Base-by-base conservation (phyloP, 37 sponge, comb jelly and placozoan genomes). In the Crambe crambe region DNA sequence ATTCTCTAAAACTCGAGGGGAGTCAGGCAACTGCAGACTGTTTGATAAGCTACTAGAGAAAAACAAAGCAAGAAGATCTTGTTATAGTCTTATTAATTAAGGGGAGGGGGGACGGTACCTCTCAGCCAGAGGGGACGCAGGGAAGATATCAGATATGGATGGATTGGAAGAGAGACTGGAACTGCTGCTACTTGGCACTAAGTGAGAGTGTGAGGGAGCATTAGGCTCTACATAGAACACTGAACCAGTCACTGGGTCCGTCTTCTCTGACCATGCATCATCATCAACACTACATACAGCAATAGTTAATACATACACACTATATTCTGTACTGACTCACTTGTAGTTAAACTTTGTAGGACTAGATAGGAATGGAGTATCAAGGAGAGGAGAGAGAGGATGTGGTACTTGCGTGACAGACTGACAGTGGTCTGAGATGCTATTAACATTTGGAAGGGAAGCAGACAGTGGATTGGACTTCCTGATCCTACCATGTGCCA, bases 231-330 rank as follows among this genome's bases (percentile, higher is more conserved):
- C 62, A 59, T 75, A 81, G 56, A 90, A 85, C 40, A 90, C 71
- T 2, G 75, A 80, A 8, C 90, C 90, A 3, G 85, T 85, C 29
- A 21, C 26, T 9, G 82, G 86, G 66, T 90, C 81, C 20, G 72
- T 40, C 2, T 67, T 68, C 39, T 84, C 86, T 59, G 69, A 72
- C 90, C 90, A 90, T 34, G 74, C 58, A 73, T 78, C 89, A 78
- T 82, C 77, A 64, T 78, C 74, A 78, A 82, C 77, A 65, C 85
- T 84, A 42, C 51, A 47, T 47, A 47, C 51, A 47, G 12, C 6
- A 47, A 6, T 15, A 47, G 12, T 6, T 47, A 32, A 30, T 18
- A 12, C 66, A 31, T 65, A 29, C 2, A 1, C 30, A 9, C 10
- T 34, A 65, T 65, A 34, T 21, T 47, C 6, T 47, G 51, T 4